phyloP scores from a whole-genome alignment of 2,113 vertebrate species.

The Carassius carassius region DNA sequence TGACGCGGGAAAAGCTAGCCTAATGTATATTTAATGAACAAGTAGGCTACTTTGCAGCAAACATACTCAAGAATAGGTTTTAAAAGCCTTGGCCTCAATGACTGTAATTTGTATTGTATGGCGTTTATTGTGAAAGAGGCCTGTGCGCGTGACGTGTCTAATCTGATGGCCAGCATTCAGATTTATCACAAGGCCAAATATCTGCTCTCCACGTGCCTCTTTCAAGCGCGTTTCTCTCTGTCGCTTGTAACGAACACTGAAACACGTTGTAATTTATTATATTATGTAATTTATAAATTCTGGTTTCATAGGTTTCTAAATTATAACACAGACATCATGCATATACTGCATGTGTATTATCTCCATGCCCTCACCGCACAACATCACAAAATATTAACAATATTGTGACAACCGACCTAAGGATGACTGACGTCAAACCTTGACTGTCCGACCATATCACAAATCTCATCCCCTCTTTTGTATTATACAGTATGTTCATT shows the following conservation, averaged over 20 bases:
- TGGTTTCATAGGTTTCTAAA: background rate
- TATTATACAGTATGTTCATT: background rate
- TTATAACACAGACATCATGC: background rate
- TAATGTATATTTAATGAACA: background rate
- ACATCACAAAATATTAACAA: background rate
- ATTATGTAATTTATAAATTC: too few relatives aligned
- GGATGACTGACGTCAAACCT: background rate
- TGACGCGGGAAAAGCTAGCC: background rate
- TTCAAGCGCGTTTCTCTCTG: too few relatives aligned
- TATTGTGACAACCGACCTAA: background rate
- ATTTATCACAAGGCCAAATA: slow-evolving; percentile 66
- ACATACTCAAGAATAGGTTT: background rate
- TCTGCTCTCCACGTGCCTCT: slow-evolving; percentile 62
- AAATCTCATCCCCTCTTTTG: background rate
- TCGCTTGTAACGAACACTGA: background rate
- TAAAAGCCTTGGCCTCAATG: background rate
- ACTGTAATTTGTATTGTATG: background rate
- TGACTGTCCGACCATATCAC: background rate
- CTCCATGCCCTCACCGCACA: background rate
- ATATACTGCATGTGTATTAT: background rate
- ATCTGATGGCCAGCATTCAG: slow-evolving; percentile 59
- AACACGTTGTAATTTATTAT: background rate
- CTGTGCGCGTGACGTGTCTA: slow-evolving; percentile 40
- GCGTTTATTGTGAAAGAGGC: background rate
- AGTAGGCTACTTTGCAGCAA: background rate